These are phyloP conservation scores for Podarcis cretensis DNA, from an alignment of 2,113 vertebrate species.

Conservation along the genomic window DNA sequence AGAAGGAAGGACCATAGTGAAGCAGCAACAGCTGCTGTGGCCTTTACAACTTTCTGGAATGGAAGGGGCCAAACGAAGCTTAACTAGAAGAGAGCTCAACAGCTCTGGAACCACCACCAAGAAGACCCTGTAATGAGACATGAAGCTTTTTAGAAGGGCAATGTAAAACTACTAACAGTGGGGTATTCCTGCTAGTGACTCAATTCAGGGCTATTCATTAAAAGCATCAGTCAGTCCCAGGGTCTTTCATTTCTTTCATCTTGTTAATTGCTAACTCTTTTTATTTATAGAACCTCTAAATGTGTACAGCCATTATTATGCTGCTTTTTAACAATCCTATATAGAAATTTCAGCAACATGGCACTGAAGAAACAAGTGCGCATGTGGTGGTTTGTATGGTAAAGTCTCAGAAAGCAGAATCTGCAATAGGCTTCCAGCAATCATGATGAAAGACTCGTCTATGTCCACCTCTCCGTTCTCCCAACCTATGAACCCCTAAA, in stretches of 20 bases:
- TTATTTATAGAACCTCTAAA: neutral
- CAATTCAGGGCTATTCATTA: neutral
- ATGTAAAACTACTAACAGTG: neutral
- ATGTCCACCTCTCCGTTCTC: neutral
- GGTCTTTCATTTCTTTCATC: neutral
- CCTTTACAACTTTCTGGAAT: too few relatives aligned
- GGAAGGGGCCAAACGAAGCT: too few relatives aligned
- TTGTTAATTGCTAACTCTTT: neutral
- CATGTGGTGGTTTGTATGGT: neutral
- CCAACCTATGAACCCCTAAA: too few relatives aligned
- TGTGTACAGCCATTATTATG: neutral
- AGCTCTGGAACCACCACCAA: too few relatives aligned
- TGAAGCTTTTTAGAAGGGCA: neutral
- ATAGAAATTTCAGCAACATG: neutral
- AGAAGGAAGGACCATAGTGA: too few relatives aligned
- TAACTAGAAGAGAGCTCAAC: too few relatives aligned
- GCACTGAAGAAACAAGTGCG: neutral
- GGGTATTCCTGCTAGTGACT: neutral
- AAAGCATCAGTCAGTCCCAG: neutral
- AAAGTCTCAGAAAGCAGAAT: neutral
- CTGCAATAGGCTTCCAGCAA: neutral
- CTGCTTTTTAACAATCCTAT: neutral
- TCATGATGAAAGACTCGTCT: neutral
- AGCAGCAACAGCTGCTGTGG: too few relatives aligned
- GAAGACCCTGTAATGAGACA: neutral